Evolutionary conservation across 2,113 vertebrate genomes (phyloP).

Genomic region (Theristicus caerulescens): DNA sequence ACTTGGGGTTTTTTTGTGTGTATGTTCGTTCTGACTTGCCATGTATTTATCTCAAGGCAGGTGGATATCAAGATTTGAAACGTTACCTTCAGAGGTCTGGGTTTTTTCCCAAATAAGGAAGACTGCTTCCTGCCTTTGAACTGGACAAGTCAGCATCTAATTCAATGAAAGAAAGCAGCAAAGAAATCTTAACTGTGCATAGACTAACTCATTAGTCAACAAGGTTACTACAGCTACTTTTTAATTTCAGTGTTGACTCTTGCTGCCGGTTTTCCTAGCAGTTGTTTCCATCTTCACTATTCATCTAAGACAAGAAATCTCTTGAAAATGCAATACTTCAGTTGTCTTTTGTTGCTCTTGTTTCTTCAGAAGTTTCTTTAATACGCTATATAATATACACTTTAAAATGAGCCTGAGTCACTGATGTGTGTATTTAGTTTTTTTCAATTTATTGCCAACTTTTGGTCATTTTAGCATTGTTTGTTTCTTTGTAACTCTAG

Average conservation of each 20-base stretch:
- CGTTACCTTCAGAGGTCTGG: neutral
- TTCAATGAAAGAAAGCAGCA: neutral
- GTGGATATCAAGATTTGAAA: neutral
- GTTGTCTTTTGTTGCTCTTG: neutral
- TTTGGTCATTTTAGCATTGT: neutral
- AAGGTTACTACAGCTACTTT: neutral
- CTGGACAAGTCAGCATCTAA: neutral
- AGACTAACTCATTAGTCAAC: neutral
- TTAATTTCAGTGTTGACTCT: neutral
- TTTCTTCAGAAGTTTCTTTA: neutral
- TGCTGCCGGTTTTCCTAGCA: neutral
- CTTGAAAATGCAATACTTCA: neutral
- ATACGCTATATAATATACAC: neutral
- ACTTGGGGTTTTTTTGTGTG: neutral
- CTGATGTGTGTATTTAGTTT: neutral
- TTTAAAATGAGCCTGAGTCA: neutral
- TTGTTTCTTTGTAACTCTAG: neutral
- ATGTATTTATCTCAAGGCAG: neutral
- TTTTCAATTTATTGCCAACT: neutral
- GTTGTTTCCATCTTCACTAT: neutral
- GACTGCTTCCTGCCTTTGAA: neutral
- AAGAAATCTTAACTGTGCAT: neutral
- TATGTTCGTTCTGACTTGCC: neutral
- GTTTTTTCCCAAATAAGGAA: neutral
- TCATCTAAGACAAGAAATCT: neutral